Base-by-base conservation (phyloP, 2,113 vertebrate species). In the Macquaria australasica region DNA sequence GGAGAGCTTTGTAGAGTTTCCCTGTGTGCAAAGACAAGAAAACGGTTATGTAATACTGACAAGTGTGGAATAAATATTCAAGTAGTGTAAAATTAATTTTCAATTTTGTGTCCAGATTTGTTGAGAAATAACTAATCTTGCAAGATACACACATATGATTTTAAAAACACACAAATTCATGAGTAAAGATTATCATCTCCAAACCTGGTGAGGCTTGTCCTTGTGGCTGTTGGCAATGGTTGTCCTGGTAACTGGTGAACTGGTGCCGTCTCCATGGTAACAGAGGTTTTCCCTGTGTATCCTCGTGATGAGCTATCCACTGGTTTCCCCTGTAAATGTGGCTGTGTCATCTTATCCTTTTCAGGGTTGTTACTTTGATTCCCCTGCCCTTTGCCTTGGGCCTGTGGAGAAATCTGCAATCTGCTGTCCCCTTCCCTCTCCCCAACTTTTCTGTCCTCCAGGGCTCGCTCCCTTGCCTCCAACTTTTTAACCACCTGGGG, bases 201-300 rank as follows among this genome's bases (percentile, higher is more conserved):
- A 87, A 88, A 94, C 89, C 93, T 94, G 86, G 58, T 80, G 71
- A 87, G 55, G 67, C 78, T 93, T 50, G 53, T 93, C 78, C 77
- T 87, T 66, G 73, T 73, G 41, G 90, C 85, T 89, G 89, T 91
- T 93, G 93, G 88, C 77, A 89, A 89, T 86, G 87, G 89, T 92
- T 90, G 91, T 72, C 91, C 86, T 89, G 94, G 93, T 87, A 94
- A 92, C 92, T 92, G 92, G 56, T 90, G 89, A 85, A 92, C 89
- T 70, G 86, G 82, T 87, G 89, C 77, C 12, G 88, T 94, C 95
- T 94, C 89, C 93, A 82, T 91, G 87, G 92, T 34, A 68, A 92
- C 92, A 6, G 20, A 87, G 77, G 25, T 78, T 81, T 90, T 82
- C 68, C 81, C 82, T 23, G 39, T 12, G 25, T 41, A 11, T 70